Percentiles rank a stretch among this genome's conserved stretches.
phyloP scores from a whole-genome alignment of 2,113 vertebrate genomes.

The Sigmodon hispidus region DNA sequence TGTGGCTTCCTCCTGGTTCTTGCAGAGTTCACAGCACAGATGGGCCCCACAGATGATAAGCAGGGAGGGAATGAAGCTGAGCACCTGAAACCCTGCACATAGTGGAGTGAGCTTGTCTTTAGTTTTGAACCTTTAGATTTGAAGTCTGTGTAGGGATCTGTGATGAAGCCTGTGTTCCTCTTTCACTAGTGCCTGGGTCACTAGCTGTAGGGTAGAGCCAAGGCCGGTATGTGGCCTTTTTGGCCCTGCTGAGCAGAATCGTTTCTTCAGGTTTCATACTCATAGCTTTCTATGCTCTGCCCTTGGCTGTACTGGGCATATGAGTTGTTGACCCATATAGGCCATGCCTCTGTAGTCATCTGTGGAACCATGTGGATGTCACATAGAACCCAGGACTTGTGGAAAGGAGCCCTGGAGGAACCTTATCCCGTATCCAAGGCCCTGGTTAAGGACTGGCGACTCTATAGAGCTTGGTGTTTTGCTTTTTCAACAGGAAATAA shows the following conservation, averaged over 20 bases:
- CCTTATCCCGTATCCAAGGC: not conserved
- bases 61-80: not conserved
- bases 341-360: not conserved
- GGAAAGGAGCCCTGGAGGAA: too few species aligned
- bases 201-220: not conserved
- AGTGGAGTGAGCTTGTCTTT: not conserved
- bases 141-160: not conserved
- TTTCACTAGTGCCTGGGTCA: not conserved
- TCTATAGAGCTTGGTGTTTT: not conserved
- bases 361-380: not conserved
- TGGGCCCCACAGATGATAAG: not conserved
- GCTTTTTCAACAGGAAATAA: constrained; percentile 28
- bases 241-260: not conserved
- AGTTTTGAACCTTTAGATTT: constrained; percentile 18
- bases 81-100: not conserved
- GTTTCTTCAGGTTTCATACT: not conserved
- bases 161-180: not conserved
- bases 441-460: not conserved
- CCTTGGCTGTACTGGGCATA: not conserved
- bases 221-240: not conserved
- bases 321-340: not conserved
- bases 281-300: not conserved
- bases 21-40: not conserved
- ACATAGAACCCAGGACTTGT: not conserved
- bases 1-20: not conserved